Evolutionary conservation across 2,888 invertebrate genomes (phyloP).

Genomic region (Cataglyphis livida): DNA sequence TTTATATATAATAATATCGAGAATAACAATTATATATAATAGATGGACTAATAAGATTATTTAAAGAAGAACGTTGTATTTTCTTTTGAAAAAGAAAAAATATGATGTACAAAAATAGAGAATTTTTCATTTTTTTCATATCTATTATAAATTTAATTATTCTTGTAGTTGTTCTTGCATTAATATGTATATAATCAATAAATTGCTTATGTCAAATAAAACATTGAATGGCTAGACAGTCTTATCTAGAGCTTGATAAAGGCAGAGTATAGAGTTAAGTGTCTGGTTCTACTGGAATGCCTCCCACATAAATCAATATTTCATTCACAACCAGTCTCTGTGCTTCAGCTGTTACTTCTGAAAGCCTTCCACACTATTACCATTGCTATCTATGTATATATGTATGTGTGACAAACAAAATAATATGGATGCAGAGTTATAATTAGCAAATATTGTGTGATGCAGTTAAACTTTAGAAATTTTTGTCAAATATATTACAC

Average conservation of each 20-base stretch:
- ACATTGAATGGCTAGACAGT: conserved; percentile 26
- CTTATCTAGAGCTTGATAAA: conserved; percentile 42
- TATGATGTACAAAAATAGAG: neutral
- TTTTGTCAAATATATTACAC: neutral
- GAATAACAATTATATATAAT: neutral
- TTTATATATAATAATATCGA: neutral
- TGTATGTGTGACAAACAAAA: conserved; percentile 7
- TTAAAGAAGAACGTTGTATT: neutral
- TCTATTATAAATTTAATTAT: neutral
- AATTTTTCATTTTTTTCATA: neutral
- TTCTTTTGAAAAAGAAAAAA: neutral
- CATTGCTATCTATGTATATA: neutral
- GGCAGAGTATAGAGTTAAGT: conserved; percentile 64
- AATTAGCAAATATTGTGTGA: conserved; percentile 24
- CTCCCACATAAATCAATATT: conserved; percentile 82
- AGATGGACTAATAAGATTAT: neutral
- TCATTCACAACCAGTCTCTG: conserved; percentile 79
- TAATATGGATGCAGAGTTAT: conserved; percentile 18
- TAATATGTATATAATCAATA: conserved; percentile 18
- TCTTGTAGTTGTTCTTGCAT: conserved; percentile 2
- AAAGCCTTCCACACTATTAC: conserved; percentile 42
- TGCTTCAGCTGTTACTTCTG: conserved; percentile 65
- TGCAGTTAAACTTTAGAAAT: conserved; percentile 26
- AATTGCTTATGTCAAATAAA: conserved; percentile 34
- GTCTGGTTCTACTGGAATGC: conserved; percentile 71